phyloP scores from a whole-genome alignment of 92 coral and sea anemone species.

The Anthopleura xanthogrammica region DNA sequence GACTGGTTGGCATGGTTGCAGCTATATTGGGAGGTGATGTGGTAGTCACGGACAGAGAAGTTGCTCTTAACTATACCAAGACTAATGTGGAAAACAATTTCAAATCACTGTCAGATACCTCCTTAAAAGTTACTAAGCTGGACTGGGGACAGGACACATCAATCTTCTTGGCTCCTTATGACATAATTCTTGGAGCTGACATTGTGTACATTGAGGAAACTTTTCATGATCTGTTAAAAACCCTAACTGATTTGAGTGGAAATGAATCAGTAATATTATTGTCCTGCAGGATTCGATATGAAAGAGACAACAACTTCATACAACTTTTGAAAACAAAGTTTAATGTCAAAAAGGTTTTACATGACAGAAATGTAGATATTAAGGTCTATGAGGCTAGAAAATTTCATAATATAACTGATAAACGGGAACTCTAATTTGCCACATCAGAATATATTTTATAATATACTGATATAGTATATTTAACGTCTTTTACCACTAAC shows the following conservation, averaged over 20 bases:
- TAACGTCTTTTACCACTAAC: neutral
- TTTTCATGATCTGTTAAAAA: constrained; percentile 64
- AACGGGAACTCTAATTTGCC: constrained; percentile 11
- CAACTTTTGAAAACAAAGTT: constrained; percentile 60
- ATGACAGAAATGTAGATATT: constrained; percentile 71
- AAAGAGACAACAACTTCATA: constrained; percentile 80
- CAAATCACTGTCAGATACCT: neutral
- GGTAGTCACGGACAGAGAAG: constrained; percentile 73
- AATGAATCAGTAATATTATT: constrained; percentile 60
- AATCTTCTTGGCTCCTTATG: constrained; percentile 69
- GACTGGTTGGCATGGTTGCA: constrained; percentile 88
- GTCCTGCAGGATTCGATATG: constrained; percentile 92
- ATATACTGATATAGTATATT: neutral
- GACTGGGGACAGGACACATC: constrained; percentile 91
- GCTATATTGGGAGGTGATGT: constrained; percentile 84
- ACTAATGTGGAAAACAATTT: constrained; percentile 69
- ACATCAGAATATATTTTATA: neutral
- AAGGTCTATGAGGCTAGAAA: constrained; percentile 64
- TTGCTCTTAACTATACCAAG: constrained; percentile 75
- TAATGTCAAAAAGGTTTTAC: constrained; percentile 41
- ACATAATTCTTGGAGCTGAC: constrained; percentile 89
- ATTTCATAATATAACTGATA: neutral
- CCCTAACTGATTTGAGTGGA: constrained; percentile 73
- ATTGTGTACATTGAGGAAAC: constrained; percentile 92
- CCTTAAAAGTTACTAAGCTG: constrained; percentile 61